These are phyloP conservation scores for Drosophila ambigua DNA, from an alignment of 1,140 invertebrate genomes.

Conservation along the genomic window DNA sequence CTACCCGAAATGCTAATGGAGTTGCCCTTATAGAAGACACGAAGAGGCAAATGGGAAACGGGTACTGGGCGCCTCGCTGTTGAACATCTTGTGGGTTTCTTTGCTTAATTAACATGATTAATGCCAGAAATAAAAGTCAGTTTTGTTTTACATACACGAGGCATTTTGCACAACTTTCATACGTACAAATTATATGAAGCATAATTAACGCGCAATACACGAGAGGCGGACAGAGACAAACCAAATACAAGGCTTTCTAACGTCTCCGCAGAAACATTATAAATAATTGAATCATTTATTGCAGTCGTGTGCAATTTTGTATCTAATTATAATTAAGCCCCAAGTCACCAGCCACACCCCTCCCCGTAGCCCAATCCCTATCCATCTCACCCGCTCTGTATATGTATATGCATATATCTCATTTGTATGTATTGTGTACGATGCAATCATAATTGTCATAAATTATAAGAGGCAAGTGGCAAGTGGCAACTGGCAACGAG, in stretches of 20 bases:
- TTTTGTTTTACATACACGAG: conserved; percentile 16
- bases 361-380: background rate
- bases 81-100: conserved; percentile 11
- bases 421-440: conserved; percentile 14
- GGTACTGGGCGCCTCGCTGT: no score
- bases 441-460: conserved; percentile 72
- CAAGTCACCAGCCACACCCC: conserved; percentile 16
- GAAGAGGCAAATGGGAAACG: background rate
- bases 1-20: conserved; percentile 47
- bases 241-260: conserved; percentile 32
- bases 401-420: background rate
- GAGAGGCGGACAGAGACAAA: background rate
- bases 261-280: conserved; percentile 52
- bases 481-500: conserved; percentile 46
- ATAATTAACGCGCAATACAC: conserved; percentile 69
- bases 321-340: conserved; percentile 76
- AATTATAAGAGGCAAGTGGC: conserved; percentile 59
- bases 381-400: conserved; percentile 19
- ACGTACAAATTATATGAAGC: conserved; percentile 47
- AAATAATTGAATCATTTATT: conserved; percentile 82
- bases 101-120: conserved; percentile 70
- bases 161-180: conserved; percentile 57
- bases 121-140: conserved; percentile 49
- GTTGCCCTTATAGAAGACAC: conserved; percentile 29
- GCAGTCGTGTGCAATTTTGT: conserved; percentile 78